phyloP scores from a whole-genome alignment of 2,113 vertebrate species.

The Colius striatus region DNA sequence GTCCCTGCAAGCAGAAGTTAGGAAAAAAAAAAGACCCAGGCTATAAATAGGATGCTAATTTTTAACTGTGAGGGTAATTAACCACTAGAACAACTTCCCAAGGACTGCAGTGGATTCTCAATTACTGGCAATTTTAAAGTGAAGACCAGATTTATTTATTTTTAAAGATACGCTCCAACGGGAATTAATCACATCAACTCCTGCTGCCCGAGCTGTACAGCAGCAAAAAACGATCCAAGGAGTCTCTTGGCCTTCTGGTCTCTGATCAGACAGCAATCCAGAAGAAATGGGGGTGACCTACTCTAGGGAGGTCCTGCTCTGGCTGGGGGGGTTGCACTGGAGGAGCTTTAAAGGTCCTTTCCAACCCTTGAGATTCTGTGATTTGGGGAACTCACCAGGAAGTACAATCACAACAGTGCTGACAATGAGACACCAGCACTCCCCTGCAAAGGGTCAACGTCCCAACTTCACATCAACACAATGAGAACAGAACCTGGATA shows the following conservation, averaged over 20 bases:
- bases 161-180: conserved; percentile 46
- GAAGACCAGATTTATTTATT: conserved; percentile 66
- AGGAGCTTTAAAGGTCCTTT: no score
- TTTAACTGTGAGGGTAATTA: conserved; percentile 65
- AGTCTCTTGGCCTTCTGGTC: neutral
- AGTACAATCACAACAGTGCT: neutral
- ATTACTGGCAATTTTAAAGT: conserved; percentile 58
- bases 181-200: conserved; percentile 49
- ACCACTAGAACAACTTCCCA: conserved; percentile 62
- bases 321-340: no score
- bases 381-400: neutral
- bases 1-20: conserved; percentile 7
- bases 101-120: conserved; percentile 55
- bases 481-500: neutral
- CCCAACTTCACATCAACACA: neutral
- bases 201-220: neutral
- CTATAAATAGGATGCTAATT: conserved; percentile 62
- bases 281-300: neutral
- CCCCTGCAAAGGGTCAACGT: neutral
- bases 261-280: neutral
- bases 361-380: no score
- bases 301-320: no score
- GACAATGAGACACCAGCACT: neutral
- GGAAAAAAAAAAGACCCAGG: neutral
- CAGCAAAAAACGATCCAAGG: neutral